Conservation (phyloP, 2,888 invertebrate species). For the Lissonota sp. region DNA sequence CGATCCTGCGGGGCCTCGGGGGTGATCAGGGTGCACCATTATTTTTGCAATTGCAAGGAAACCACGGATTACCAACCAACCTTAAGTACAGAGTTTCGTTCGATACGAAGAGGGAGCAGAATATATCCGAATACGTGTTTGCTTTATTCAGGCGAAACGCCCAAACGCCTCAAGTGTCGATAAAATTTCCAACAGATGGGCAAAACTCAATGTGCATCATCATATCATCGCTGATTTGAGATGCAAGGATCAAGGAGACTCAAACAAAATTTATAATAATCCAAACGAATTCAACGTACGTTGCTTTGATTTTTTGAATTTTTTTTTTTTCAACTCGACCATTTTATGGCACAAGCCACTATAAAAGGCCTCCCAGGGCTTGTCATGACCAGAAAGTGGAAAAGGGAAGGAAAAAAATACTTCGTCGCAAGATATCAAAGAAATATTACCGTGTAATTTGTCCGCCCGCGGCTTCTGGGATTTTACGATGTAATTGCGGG, state of each 20-base stretch:
- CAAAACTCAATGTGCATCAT: too few species aligned
- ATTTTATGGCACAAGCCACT: too few species aligned
- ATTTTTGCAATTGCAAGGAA: slow-evolving; percentile 23
- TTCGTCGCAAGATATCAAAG: slow-evolving; percentile 54
- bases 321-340: too few species aligned
- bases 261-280: too few species aligned
- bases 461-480: slow-evolving; percentile 65
- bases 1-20: slow-evolving; percentile 32
- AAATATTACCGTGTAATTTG: slow-evolving; percentile 69
- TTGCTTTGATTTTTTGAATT: too few species aligned
- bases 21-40: slow-evolving; percentile 35
- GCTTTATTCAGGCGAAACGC: slow-evolving; percentile 36
- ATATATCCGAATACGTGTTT: slow-evolving; percentile 46
- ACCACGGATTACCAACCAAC: slow-evolving; percentile 13
- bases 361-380: background rate
- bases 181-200: background rate
- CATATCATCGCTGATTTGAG: too few species aligned
- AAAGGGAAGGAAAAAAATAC: slow-evolving; percentile 14
- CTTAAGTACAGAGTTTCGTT: slow-evolving; percentile 31
- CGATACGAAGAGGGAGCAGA: slow-evolving; percentile 18
- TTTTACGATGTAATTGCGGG: slow-evolving; percentile 75
- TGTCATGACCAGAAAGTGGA: slow-evolving; percentile 8
- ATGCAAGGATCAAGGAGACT: too few species aligned
- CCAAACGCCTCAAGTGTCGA: slow-evolving; percentile 22
- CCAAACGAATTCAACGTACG: too few species aligned